Base-by-base conservation (phyloP, 2,797 vertebrate genomes). In the Ciconia nigra region DNA sequence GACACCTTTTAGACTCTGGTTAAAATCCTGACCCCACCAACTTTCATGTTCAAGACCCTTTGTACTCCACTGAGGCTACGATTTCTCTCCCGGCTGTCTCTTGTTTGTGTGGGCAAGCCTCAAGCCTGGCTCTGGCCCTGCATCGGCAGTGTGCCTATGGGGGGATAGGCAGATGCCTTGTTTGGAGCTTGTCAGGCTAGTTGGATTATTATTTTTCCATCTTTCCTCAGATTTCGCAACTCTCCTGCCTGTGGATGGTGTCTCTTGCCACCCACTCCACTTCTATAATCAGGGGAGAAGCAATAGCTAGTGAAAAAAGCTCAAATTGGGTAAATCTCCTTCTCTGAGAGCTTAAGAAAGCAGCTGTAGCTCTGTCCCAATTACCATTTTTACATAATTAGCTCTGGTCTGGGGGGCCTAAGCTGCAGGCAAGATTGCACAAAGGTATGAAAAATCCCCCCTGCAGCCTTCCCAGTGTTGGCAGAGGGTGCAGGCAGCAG, bases 281-380 rank as follows among this genome's bases (percentile, higher is more conserved):
- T 92, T 92, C 93, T 84, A 61, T 72, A 91, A 92, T 67, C 90
- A 78, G 76, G 91, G 39, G 12, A 93, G 79, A 82, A 74, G 62
- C 57, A 73, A 46, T 58, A 87, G 59, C 78, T 57, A 39, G 21
- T 65, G 65, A 63, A 81, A 89, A 80, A 90, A 31, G 2, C 65
- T 81, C 61, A 58, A 8, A 58, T 6, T 84, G 62, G 29, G 65
- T 82, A 87, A 67, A 79, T 69, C 37, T 91, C 52, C 52, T 63
- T 90, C 46, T 65, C 73, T 59, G 33, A 69, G 63, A 81, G 52
- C n/a, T 65, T 61, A 59, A 78, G 83, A 54, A 71, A 90, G 37
- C 80, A 76, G 51, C 37, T 62, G 65, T 41, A 88, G 42, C 63
- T 88, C 49, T 76, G n/a, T 54, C 70, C 58, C 35, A 62, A 0